Conservation (phyloP, 2,113 vertebrate species). For the Macquaria ambigua region DNA sequence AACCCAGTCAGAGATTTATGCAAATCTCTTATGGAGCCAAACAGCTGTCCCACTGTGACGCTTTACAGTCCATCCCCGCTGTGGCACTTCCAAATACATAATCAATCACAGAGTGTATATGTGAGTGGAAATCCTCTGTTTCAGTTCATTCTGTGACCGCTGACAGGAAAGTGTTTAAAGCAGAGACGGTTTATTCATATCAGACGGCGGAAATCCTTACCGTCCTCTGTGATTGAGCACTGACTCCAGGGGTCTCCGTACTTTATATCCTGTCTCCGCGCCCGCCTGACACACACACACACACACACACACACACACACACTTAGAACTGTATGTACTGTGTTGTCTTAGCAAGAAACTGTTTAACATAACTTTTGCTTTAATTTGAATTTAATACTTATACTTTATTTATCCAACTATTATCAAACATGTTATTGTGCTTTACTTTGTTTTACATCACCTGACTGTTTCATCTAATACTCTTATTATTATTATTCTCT, state of each 20-base stretch:
- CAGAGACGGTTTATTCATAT: conserved; percentile 9
- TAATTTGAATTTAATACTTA: background rate
- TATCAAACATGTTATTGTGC: background rate
- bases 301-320: conserved; percentile 23
- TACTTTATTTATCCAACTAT: no score
- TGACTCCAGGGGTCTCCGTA: conserved; percentile 86
- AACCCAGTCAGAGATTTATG: background rate
- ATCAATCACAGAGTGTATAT: conserved; percentile 8
- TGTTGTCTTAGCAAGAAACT: background rate
- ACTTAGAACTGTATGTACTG: background rate
- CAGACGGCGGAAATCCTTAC: conserved; percentile 75
- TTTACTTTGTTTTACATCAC: background rate
- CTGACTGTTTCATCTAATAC: background rate
- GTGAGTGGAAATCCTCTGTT: background rate
- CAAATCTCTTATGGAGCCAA: background rate
- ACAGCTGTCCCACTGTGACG: background rate
- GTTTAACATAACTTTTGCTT: background rate
- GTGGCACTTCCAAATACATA: background rate
- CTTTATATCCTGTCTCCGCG: conserved; percentile 87
- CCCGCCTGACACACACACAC: conserved; percentile 72
- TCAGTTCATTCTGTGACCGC: conserved; percentile 6
- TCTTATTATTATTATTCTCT: background rate
- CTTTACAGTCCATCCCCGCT: background rate
- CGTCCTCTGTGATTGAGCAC: conserved; percentile 84
- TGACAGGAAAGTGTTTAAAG: background rate